Percentiles rank a stretch among this genome's conserved stretches.
Conservation (phyloP, 1,140 invertebrate genomes). For the Panonychus citri region DNA sequence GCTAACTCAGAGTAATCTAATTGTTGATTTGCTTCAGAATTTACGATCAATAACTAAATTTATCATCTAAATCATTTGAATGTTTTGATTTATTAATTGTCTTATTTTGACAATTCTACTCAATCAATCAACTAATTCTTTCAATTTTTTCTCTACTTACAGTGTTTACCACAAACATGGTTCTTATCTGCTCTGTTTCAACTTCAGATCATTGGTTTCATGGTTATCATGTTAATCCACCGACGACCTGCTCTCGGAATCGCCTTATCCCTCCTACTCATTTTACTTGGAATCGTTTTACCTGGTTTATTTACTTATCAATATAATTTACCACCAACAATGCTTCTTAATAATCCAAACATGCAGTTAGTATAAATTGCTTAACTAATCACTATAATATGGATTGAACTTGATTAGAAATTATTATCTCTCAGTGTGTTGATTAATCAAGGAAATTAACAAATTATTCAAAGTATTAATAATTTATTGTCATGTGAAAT, state of each 20-base stretch:
- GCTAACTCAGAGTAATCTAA: too few species aligned
- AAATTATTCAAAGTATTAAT: too few species aligned
- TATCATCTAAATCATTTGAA: too few species aligned
- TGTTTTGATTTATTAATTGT: too few species aligned
- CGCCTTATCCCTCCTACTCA: neutral
- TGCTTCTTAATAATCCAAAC: conserved; percentile 2
- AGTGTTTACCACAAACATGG: conserved; percentile 10
- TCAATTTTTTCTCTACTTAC: neutral
- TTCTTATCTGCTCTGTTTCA: conserved; percentile 6
- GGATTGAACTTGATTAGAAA: too few species aligned
- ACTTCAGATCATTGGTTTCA: neutral
- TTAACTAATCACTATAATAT: neutral
- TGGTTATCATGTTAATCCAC: conserved; percentile 2
- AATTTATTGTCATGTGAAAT: too few species aligned
- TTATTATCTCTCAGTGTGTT: too few species aligned
- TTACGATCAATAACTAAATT: too few species aligned
- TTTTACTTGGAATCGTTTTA: conserved; percentile 3
- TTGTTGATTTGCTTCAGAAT: too few species aligned
- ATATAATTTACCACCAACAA: neutral
- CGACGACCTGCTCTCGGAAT: neutral
- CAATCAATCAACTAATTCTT: neutral
- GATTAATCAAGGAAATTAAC: too few species aligned
- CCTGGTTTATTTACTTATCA: neutral
- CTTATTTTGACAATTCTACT: neutral
- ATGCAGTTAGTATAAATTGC: conserved; percentile 2